Percentiles rank a stretch among this genome's conserved stretches.
Evolutionary conservation across 2,797 vertebrate genomes (phyloP).

Genomic region (Amphiprion clarkii): DNA sequence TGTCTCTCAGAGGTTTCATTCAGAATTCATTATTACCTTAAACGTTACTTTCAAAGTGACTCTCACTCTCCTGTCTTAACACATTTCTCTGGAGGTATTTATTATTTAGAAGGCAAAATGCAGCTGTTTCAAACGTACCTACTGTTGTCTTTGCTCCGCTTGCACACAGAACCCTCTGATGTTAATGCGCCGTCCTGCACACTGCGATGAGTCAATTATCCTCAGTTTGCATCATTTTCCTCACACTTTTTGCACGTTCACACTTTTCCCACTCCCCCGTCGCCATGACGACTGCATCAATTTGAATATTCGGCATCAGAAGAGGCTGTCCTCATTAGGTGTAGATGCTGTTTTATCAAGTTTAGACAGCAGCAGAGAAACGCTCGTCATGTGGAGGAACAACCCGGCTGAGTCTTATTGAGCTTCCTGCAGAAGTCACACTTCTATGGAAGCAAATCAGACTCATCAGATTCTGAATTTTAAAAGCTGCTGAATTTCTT

Average conservation of each 20-base stretch:
- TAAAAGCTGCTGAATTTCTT: no score
- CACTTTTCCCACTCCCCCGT: background rate
- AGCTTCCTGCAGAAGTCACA: constrained; percentile 1
- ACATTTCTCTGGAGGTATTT: constrained; percentile 49
- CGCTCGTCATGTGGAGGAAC: background rate
- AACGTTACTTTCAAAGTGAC: constrained; percentile 39
- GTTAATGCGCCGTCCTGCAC: constrained; percentile 16
- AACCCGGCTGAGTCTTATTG: background rate
- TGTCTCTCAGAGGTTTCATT: constrained; percentile 48
- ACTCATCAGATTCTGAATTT: no score
- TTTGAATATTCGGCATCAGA: constrained; percentile 23
- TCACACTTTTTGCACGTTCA: constrained; percentile 16
- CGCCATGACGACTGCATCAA: background rate
- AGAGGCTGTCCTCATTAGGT: constrained; percentile 8
- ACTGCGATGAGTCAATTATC: constrained; percentile 42
- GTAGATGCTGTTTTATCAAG: constrained; percentile 17
- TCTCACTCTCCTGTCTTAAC: constrained; percentile 27
- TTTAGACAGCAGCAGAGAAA: background rate
- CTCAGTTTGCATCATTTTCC: constrained; percentile 39
- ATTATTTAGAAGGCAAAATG: constrained; percentile 63
- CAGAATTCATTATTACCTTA: constrained; percentile 50
- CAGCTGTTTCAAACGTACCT: constrained; percentile 39
- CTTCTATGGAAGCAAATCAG: no score
- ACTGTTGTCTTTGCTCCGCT: constrained; percentile 16
- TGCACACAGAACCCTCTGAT: constrained; percentile 49